phyloP scores from a whole-genome alignment of 1,140 invertebrate genomes.

The Spodoptera litura region DNA sequence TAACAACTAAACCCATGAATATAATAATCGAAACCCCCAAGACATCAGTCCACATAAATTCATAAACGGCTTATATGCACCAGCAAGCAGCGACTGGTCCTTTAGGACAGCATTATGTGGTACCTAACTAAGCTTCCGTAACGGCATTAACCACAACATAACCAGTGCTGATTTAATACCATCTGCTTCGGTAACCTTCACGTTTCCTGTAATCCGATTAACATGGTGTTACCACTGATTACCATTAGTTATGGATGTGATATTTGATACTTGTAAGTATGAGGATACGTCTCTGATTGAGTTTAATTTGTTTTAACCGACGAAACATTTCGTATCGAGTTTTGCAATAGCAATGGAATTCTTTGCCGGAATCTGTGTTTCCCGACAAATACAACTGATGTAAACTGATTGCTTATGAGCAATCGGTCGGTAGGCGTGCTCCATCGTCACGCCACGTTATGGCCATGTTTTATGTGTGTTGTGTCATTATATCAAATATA shows the following conservation, averaged over 20 bases:
- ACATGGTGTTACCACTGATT: conserved; percentile 22
- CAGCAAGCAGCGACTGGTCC: conserved; percentile 10
- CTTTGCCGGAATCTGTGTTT: too few species aligned
- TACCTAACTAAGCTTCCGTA: conserved; percentile 37
- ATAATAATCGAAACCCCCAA: neutral
- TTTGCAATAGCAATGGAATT: too few species aligned
- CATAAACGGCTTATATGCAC: conserved; percentile 14
- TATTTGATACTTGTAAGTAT: neutral
- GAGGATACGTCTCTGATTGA: too few species aligned
- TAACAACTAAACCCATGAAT: neutral
- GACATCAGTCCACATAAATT: neutral
- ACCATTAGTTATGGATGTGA: conserved; percentile 12
- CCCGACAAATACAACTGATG: too few species aligned
- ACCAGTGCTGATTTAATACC: conserved; percentile 38
- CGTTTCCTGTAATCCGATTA: conserved; percentile 47
- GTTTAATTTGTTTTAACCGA: too few species aligned
- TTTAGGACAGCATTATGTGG: conserved; percentile 27
- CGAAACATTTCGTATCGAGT: too few species aligned
- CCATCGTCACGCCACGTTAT: too few species aligned
- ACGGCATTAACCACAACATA: conserved; percentile 43
- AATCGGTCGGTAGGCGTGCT: too few species aligned
- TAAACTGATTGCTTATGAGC: too few species aligned
- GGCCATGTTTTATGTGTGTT: too few species aligned
- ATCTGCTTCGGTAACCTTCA: conserved; percentile 34
- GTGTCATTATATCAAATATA: too few species aligned